These are phyloP conservation scores for Apis dorsata DNA, from an alignment of 1,140 invertebrate species.

Conservation along the genomic window DNA sequence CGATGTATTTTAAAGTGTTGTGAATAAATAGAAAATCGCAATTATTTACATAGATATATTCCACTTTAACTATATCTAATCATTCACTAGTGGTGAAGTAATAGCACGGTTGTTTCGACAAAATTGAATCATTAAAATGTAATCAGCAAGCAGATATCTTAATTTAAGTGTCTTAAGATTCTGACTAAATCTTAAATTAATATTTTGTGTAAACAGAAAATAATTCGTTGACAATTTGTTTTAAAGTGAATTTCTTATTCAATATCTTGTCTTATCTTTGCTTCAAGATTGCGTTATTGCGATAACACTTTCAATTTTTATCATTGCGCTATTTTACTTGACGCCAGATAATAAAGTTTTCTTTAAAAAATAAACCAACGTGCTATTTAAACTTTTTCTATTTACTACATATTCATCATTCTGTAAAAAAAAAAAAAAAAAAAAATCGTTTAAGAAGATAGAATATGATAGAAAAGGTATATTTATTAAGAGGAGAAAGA, in stretches of 20 bases:
- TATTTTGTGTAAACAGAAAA: slow-evolving; percentile 26
- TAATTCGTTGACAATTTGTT: slow-evolving; percentile 30
- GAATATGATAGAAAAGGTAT: too few species aligned
- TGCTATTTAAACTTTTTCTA: too few species aligned
- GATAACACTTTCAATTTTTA: slow-evolving; percentile 14
- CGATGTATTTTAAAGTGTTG: not conserved
- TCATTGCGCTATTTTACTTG: too few species aligned
- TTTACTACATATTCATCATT: too few species aligned
- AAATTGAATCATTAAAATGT: not conserved
- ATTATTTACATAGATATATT: not conserved
- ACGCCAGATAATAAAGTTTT: too few species aligned
- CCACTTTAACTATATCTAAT: not conserved
- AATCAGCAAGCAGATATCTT: not conserved
- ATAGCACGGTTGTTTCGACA: not conserved
- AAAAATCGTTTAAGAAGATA: too few species aligned
- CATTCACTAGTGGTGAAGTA: not conserved
- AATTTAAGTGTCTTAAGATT: not conserved
- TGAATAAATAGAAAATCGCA: not conserved
- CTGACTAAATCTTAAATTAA: slow-evolving; percentile 13
- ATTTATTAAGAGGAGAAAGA: too few species aligned
- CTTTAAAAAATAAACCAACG: too few species aligned
- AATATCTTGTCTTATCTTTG: not conserved
- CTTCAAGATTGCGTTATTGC: not conserved
- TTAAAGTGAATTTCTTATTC: not conserved
- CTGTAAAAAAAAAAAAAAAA: too few species aligned